Percentiles rank a stretch among this genome's conserved stretches.
Conservation (phyloP, 2,113 vertebrate genomes). For the Orcinus orca region DNA sequence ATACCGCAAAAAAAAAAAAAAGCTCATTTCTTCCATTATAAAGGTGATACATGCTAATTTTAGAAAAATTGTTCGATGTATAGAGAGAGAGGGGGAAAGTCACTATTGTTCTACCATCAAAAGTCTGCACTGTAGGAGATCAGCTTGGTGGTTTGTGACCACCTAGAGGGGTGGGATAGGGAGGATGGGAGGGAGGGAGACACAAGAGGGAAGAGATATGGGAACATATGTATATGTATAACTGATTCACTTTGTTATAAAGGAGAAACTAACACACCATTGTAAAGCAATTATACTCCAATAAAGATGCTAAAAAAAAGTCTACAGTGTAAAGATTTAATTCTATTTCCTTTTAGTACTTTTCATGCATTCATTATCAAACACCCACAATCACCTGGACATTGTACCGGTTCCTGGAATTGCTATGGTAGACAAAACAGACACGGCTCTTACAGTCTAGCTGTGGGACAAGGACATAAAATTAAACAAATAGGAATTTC, state of each 20-base stretch:
- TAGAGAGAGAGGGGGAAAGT: not conserved
- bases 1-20: not conserved
- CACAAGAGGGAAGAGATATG: too few relatives aligned
- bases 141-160: too few relatives aligned
- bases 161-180: too few relatives aligned
- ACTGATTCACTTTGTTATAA: too few relatives aligned
- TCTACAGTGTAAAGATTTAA: not conserved
- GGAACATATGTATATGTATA: too few relatives aligned
- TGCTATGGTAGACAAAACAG: not conserved
- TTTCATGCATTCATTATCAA: not conserved
- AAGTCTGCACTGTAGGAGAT: not conserved
- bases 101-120: not conserved
- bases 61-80: not conserved
- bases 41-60: not conserved
- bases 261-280: too few relatives aligned
- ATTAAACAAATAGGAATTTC: not conserved
- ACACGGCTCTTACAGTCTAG: not conserved
- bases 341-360: not conserved
- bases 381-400: not conserved
- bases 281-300: too few relatives aligned
- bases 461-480: not conserved
- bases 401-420: not conserved
- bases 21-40: not conserved
- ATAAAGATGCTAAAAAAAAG: too few relatives aligned
- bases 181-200: too few relatives aligned